Evolutionary conservation across 2,797 vertebrate genomes (phyloP).

Genomic region (Manis crassicaudata): DNA sequence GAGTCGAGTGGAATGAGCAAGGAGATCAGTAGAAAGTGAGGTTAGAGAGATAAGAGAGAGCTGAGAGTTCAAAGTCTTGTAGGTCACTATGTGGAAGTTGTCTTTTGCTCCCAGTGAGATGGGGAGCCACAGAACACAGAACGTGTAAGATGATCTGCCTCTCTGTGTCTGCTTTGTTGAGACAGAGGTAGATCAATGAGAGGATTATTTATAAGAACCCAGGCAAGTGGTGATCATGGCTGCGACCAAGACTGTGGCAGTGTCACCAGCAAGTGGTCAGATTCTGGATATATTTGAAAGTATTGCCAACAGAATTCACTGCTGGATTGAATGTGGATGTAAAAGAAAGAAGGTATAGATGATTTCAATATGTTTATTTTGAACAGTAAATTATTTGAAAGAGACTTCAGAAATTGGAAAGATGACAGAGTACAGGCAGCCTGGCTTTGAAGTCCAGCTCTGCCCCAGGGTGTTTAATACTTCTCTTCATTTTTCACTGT

Average conservation of each 20-base stretch:
- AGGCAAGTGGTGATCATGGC: background rate
- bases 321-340: background rate
- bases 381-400: no score
- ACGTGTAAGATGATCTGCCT: background rate
- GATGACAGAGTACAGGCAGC: background rate
- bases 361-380: background rate
- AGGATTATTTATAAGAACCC: background rate
- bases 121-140: background rate
- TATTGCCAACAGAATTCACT: background rate
- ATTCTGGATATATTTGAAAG: background rate
- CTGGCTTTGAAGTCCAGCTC: background rate
- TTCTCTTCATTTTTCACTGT: background rate
- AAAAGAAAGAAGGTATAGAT: background rate
- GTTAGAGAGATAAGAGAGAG: background rate
- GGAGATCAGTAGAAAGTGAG: background rate
- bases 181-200: background rate
- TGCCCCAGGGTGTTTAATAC: background rate
- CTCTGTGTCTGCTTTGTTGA: background rate
- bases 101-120: background rate
- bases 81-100: background rate
- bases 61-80: background rate
- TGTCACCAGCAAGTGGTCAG: no score
- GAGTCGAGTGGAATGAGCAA: background rate
- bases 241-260: background rate
- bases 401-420: background rate